Conservation (phyloP, 2,797 vertebrate genomes). For the Melanotaenia nigrans region DNA sequence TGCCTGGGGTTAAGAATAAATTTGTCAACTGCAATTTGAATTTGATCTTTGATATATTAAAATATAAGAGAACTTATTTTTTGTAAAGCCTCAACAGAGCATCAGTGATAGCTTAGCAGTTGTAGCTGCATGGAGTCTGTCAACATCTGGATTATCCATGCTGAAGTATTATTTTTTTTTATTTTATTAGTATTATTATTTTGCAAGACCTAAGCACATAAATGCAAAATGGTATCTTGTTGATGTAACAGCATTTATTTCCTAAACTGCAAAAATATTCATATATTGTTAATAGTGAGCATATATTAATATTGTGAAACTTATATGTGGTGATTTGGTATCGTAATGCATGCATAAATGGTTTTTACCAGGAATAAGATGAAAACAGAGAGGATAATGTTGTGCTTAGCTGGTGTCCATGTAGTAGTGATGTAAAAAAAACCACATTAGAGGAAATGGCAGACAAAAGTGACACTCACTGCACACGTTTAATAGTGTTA, state of each 20-base stretch:
- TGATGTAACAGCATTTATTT: not conserved
- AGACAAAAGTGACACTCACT: not conserved
- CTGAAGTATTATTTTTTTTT: not conserved
- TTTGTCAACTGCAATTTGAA: slow-evolving; percentile 29
- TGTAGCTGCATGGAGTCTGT: not conserved
- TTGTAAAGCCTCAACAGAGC: slow-evolving; percentile 4
- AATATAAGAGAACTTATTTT: slow-evolving; percentile 35
- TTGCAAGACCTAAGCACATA: not conserved
- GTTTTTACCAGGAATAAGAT: not conserved
- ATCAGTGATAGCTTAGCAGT: not conserved
- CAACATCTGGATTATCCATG: not conserved
- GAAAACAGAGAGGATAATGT: not conserved
- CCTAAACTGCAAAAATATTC: not conserved
- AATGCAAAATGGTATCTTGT: not conserved
- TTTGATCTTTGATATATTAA: slow-evolving; percentile 40
- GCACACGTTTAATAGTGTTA: not conserved
- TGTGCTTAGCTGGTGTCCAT: not conserved
- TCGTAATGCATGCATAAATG: not conserved
- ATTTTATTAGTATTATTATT: too few species aligned
- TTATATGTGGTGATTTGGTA: not conserved
- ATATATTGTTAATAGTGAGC: not conserved
- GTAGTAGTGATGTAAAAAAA: not conserved
- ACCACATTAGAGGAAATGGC: not conserved
- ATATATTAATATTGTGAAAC: not conserved
- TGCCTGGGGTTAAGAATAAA: slow-evolving; percentile 23